phyloP scores from a whole-genome alignment of 2,113 vertebrate species.

The Oryzias woworae region DNA sequence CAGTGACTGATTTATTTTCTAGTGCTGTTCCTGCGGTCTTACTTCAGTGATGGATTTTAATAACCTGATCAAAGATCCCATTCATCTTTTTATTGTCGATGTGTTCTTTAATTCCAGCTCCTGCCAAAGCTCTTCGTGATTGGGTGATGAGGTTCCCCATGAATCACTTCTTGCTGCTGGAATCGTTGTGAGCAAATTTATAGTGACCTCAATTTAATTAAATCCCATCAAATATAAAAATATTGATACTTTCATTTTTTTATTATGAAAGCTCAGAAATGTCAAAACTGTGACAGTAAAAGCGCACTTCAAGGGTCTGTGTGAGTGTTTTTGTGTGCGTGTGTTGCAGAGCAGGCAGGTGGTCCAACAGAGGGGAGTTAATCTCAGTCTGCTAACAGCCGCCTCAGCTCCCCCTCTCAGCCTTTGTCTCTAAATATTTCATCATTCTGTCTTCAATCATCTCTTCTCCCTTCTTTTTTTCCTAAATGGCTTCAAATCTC shows the following conservation, averaged over 20 bases:
- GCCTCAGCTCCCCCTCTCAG: conserved; percentile 41
- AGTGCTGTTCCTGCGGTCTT: conserved; percentile 15
- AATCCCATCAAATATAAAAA: no score
- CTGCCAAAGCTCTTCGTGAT: conserved; percentile 42
- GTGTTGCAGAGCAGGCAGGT: conserved; percentile 31
- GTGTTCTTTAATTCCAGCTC: conserved; percentile 23
- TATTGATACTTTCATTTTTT: no score
- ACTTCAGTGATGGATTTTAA: conserved; percentile 30
- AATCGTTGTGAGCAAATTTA: no score
- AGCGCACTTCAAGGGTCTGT: neutral
- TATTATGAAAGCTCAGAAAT: no score
- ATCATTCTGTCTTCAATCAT: conserved; percentile 24
- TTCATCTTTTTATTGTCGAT: conserved; percentile 32
- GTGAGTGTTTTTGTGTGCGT: conserved; percentile 3
- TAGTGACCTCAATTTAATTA: no score
- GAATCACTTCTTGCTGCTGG: no score
- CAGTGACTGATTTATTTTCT: conserved; percentile 10
- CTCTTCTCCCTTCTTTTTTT: conserved; percentile 27
- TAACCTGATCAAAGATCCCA: conserved; percentile 43
- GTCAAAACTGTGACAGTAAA: neutral
- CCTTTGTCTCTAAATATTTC: conserved; percentile 62
- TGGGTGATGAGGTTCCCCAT: conserved; percentile 24
- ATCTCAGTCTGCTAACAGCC: conserved; percentile 48
- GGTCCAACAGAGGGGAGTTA: conserved; percentile 56
- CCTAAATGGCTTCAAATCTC: conserved; percentile 6